These are phyloP conservation scores for Microtus oregoni DNA, from an alignment of 2,113 vertebrate species.

Conservation along the genomic window DNA sequence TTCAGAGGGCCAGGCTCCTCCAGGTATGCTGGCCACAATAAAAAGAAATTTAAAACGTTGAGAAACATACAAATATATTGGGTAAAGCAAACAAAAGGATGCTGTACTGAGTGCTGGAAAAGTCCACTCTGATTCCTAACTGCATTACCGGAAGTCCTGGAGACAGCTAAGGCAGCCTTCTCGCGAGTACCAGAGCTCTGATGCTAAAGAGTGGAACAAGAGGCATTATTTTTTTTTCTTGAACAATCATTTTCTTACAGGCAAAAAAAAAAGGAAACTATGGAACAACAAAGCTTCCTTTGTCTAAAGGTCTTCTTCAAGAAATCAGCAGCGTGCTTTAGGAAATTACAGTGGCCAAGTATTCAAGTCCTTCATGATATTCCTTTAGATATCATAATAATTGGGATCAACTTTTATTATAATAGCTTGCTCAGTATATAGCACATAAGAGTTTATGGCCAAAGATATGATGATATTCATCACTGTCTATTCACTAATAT, in stretches of 20 bases:
- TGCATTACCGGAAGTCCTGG: too few relatives aligned
- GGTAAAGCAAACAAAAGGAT: background rate
- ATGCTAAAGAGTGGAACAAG: background rate
- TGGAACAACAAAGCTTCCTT: background rate
- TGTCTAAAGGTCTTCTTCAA: background rate
- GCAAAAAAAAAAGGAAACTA: background rate
- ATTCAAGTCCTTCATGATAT: background rate
- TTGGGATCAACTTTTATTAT: background rate
- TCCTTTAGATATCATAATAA: background rate
- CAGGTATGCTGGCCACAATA: background rate
- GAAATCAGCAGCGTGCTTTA: background rate
- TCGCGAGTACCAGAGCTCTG: background rate
- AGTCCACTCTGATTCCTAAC: too few relatives aligned
- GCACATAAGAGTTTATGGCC: background rate
- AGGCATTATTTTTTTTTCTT: background rate
- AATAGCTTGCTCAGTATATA: background rate
- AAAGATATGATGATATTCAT: background rate
- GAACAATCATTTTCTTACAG: background rate
- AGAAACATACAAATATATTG: background rate
- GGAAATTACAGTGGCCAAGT: background rate
- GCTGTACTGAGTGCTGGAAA: fast-evolving
- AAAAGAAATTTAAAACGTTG: background rate
- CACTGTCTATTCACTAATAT: background rate
- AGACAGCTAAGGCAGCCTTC: background rate
- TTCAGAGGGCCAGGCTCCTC: background rate